Evolutionary conservation across 2,888 invertebrate genomes (phyloP), one percentile per base, ranked within the genome.

Genomic region (Formica aserva): DNA sequence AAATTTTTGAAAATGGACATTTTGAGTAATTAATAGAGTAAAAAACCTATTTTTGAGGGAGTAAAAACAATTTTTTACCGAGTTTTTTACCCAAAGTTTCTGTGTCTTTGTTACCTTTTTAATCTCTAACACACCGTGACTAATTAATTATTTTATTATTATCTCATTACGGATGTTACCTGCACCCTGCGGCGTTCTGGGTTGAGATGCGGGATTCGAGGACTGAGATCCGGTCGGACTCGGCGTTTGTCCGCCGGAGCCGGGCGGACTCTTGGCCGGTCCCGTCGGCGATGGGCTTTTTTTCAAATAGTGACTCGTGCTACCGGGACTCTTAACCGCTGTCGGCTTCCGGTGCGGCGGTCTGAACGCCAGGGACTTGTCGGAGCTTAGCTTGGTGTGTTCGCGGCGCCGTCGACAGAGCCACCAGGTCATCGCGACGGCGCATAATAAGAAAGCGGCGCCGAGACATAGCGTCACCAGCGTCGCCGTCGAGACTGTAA

Each of bases 261-360:
- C 96, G 1, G 96, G 96, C 6, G 96, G 96, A 88, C 97, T 96
- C 86, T 96, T 96, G 48, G 95, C 95, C 89, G 96, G 93, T 94
- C 96, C 96, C 6, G 98, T 98, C 0, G 98, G 98, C 85, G 98
- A 98, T 0, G 98, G 98, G n/a, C 97, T 98, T 95, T 98, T 99
- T 95, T 98, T 98, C 94, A 98, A 95, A 95, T 98, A 98, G 94
- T 98, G 98, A 41, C 97, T 97, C 87, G 96, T 96, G 18, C 97
- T 97, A 76, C 97, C 98, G 0, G 98, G 98, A 85, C 98, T 98
- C 89, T 98, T 97, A 78, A 98, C 98, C 0, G 98, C 98, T 0
- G 97, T 97, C 6, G 97, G 97, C 88, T 97, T 96, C 0, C 97
- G 96, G 82, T 93, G 94, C 1, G 97, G 97, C 0, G 97, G 96